These are phyloP conservation scores for Oxyruncus cristatus DNA, from an alignment of 2,113 vertebrate genomes.

Conservation along the genomic window DNA sequence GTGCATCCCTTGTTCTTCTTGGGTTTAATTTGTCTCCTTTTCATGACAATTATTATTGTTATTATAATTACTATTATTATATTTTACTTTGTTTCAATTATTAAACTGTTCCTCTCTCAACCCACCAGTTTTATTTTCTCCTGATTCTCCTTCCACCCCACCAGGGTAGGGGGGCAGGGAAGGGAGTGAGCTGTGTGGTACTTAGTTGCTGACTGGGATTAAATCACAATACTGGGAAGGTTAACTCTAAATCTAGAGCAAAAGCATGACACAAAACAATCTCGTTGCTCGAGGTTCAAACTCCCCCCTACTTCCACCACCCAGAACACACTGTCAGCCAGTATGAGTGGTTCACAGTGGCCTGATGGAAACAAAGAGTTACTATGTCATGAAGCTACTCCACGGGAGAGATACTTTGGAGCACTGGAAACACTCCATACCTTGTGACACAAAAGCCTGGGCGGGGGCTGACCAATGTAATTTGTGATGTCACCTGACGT, in stretches of 20 bases:
- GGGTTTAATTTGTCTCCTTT: neutral
- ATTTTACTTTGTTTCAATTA: neutral
- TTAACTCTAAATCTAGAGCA: neutral
- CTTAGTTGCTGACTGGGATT: neutral
- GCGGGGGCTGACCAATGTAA: neutral
- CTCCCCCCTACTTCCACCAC: neutral
- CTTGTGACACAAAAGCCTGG: neutral
- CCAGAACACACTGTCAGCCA: neutral
- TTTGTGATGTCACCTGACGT: neutral
- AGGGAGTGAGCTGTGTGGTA: neutral
- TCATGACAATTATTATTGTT: neutral
- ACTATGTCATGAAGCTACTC: neutral
- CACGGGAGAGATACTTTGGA: neutral
- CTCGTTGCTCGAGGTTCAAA: neutral
- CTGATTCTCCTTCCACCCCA: neutral
- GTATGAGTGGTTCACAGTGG: rapidly evolving
- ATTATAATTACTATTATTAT: neutral
- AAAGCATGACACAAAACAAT: rapidly evolving
- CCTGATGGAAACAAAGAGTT: neutral
- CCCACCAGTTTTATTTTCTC: neutral
- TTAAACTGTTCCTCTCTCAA: neutral
- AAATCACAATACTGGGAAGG: neutral
- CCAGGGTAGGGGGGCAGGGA: too few species aligned
- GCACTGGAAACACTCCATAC: neutral
- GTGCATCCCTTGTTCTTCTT: neutral